Conservation (phyloP, 2,113 vertebrate species). For the Actinemys pallida region DNA sequence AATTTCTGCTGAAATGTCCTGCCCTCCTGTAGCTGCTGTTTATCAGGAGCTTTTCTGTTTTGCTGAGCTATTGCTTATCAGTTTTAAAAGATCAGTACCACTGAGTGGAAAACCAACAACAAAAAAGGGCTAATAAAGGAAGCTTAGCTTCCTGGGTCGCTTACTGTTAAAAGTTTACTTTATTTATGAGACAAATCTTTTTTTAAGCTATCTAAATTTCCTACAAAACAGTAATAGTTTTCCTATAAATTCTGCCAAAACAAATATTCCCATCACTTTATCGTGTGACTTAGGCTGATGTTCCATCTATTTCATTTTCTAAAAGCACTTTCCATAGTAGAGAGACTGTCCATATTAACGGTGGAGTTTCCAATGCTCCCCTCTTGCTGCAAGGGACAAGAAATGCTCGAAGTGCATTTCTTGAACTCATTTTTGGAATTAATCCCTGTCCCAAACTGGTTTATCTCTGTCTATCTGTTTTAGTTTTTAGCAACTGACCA, state of each 20-base stretch:
- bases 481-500: not conserved
- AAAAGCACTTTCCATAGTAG: not conserved
- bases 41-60: conserved; percentile 47
- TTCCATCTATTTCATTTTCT: conserved; percentile 25
- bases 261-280: conserved; percentile 45
- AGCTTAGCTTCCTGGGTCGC: conserved; percentile 38
- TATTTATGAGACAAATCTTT: conserved; percentile 40
- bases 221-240: conserved; percentile 31
- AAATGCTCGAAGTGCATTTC: not conserved
- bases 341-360: conserved; percentile 10
- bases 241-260: conserved; percentile 12
- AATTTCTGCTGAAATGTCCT: not conserved
- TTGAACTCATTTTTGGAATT: not conserved
- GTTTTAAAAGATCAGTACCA: conserved; percentile 43
- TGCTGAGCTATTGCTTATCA: conserved; percentile 22
- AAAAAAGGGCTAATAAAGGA: conserved; percentile 38
- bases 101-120: conserved; percentile 3
- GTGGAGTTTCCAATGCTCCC: not conserved
- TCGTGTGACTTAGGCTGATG: conserved; percentile 15
- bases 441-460: not conserved
- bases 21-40: not conserved
- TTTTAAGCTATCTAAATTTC: conserved; percentile 26
- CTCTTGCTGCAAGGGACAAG: not conserved
- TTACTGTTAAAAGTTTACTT: conserved; percentile 37
- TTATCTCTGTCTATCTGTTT: not conserved